These are phyloP conservation scores for Aphidius ervi DNA, from an alignment of 1,140 invertebrate species.

Conservation along the genomic window DNA sequence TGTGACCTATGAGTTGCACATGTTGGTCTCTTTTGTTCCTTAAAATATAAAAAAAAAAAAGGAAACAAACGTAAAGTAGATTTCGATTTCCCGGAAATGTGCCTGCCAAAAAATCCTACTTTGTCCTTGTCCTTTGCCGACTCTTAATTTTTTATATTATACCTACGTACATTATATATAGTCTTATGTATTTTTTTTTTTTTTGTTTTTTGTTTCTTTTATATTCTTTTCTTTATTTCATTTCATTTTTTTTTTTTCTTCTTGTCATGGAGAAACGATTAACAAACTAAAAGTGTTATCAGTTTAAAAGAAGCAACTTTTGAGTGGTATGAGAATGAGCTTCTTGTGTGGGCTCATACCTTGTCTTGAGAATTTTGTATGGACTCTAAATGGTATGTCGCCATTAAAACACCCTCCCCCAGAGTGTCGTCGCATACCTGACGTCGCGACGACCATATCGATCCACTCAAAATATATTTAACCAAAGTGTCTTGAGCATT, in stretches of 20 bases:
- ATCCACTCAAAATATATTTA: slow-evolving; percentile 2
- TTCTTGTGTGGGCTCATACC: slow-evolving; percentile 10
- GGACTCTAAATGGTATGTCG: slow-evolving; percentile 1
- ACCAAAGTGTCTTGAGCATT: too few relatives aligned
- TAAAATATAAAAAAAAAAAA: background rate
- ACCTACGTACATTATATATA: too few relatives aligned
- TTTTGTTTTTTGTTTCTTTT: too few relatives aligned
- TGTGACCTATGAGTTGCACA: background rate
- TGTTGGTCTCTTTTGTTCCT: background rate
- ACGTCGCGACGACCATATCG: slow-evolving; percentile 10
- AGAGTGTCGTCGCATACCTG: background rate
- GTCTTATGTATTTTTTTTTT: too few relatives aligned
- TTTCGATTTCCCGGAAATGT: slow-evolving; percentile 2
- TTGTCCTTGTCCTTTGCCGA: background rate
- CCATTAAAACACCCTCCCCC: background rate
- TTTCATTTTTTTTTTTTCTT: too few relatives aligned
- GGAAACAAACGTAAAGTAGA: background rate
- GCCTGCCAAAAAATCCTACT: background rate
- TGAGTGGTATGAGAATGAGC: background rate
- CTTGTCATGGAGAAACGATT: background rate
- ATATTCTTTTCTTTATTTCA: too few relatives aligned
- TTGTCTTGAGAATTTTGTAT: slow-evolving; percentile 3
- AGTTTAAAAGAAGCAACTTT: background rate
- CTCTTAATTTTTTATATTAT: too few relatives aligned
- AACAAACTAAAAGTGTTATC: slow-evolving; percentile 5